Evolutionary conservation across 1,140 invertebrate genomes (phyloP), one percentile per base, ranked within the genome.

Genomic region (Drosophila pectinifera): DNA sequence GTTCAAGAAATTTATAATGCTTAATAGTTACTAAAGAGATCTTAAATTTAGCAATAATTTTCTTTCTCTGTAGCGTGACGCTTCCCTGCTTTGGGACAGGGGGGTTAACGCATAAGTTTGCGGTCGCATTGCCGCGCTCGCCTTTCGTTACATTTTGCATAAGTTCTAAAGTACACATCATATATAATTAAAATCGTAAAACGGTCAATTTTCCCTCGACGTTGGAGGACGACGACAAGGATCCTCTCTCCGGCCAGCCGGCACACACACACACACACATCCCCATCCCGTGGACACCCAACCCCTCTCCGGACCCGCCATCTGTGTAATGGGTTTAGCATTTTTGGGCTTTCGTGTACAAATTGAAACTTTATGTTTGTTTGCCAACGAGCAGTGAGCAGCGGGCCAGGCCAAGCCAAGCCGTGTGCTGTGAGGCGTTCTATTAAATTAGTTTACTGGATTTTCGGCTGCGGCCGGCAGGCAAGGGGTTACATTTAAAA

Each of bases 171-270:
- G 88, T 91, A 91, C 88, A 91, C 88, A 91, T 91, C 83, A 91
- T 91, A 91, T 91, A 91, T 91, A 91, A 91, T 91, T 91, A 88
- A 91, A 88, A 88, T 91, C 89, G 80, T 80, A 91, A 91, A 91
- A 91, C 83, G 88, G 80, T 91, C 88, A 81, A 91, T 88, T 91
- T 83, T 84, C 41, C 69, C 79, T 45, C 55, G 67, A 59, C 64
- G 48, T 16, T 54, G 41, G 28, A 56, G 26, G 31, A 36, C 43
- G 36, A 38, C 48, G 53, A 63, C 48, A 54, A 68, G 55, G 55
- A 46, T 62, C 53, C 59, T 54, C 63, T 54, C 34, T 45, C 45
- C 20, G 8, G 31, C 48, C 5, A 26, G 20, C 36, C 18, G 39
- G 26, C 22, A 28, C 42, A 24, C 38, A 43, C 45, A 42, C 61